Percentiles rank a stretch among this genome's conserved stretches.
phyloP scores from a whole-genome alignment of 2,113 vertebrate species.

The Larimichthys crocea region DNA sequence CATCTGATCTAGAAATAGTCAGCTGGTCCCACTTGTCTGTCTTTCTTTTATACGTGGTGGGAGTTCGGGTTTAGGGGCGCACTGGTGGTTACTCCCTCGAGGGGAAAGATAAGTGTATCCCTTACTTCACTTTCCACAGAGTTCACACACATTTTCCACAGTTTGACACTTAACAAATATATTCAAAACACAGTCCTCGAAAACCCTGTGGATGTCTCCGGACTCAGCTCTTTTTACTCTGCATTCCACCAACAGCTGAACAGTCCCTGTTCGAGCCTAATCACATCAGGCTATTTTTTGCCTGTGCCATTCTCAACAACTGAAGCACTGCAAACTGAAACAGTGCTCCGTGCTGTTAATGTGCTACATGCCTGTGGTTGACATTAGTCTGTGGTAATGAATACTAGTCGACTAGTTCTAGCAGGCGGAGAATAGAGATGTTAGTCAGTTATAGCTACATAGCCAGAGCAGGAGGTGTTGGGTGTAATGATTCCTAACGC shows the following conservation, averaged over 20 bases:
- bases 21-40: slow-evolving; percentile 1
- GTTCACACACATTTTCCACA: neutral
- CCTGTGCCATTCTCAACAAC: slow-evolving; percentile 36
- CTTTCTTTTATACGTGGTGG: neutral
- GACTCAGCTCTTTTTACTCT: slow-evolving; percentile 7
- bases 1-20: neutral
- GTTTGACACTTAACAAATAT: neutral
- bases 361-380: slow-evolving; percentile 28
- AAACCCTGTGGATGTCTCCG: neutral
- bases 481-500: neutral
- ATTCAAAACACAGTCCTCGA: neutral
- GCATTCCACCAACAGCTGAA: slow-evolving; percentile 72
- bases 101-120: slow-evolving; percentile 3
- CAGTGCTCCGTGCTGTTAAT: slow-evolving; percentile 35
- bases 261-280: slow-evolving; percentile 37
- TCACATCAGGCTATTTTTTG: slow-evolving; percentile 72
- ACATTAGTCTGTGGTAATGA: slow-evolving; percentile 7
- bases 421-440: neutral
- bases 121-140: slow-evolving; percentile 11
- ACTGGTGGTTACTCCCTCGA: neutral
- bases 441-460: neutral
- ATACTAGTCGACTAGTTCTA: neutral
- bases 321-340: slow-evolving; percentile 14
- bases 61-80: neutral
- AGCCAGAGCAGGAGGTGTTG: neutral